Base-by-base conservation (phyloP, 2,797 vertebrate genomes). In the Cottoperca gobio region DNA sequence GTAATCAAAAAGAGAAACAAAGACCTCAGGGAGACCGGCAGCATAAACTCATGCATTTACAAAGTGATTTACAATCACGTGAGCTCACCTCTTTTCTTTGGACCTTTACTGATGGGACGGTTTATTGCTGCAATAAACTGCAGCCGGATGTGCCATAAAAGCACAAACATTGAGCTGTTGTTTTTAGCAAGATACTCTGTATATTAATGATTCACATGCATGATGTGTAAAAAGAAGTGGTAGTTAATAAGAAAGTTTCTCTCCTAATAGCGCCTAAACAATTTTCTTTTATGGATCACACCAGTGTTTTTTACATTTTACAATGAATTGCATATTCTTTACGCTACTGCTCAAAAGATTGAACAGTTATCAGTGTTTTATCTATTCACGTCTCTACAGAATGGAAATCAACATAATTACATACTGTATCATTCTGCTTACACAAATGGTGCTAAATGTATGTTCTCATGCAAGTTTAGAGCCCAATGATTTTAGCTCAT, bases 121-220 rank as follows among this genome's bases (percentile, higher is more conserved):
- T 67, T 68, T 75, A 57, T 59, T 59, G 57, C 16, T 50, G 59
- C 2, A 12, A 26, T 31, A 5, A 64, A 23, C 33, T 54, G 64
- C 21, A 59, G 8, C 39, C 0, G 0, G 46, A 64, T 64, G 58
- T 28, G 42, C 4, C 24, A 60, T 73, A 63, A 76, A 86, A n/a
- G n/a, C 21, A 12, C 13, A 57, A 69, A n/a, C 35, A 26, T 1
- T 0, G 17, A 71, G 54, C 50, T 8, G 39, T 4, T 4, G 43
- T 60, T 43, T 23, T 33, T 45, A 39, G 54, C 42, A n/a, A 19
- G n/a, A 39, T n/a, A 21, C 2, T 62, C 1, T 6, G 2, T 19
- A 1, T 13, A 12, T 52, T 54, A 50, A 45, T 46, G 31, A 67
- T 59, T 0, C 5, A 63, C 55, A 55, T 8, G 5, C 31, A 13